A percentile compares a stretch with the other conserved stretches of the same genome.
These are phyloP conservation scores for Hofmannophila pseudospretella DNA, from an alignment of 2,888 invertebrate species.

Conservation along the genomic window DNA sequence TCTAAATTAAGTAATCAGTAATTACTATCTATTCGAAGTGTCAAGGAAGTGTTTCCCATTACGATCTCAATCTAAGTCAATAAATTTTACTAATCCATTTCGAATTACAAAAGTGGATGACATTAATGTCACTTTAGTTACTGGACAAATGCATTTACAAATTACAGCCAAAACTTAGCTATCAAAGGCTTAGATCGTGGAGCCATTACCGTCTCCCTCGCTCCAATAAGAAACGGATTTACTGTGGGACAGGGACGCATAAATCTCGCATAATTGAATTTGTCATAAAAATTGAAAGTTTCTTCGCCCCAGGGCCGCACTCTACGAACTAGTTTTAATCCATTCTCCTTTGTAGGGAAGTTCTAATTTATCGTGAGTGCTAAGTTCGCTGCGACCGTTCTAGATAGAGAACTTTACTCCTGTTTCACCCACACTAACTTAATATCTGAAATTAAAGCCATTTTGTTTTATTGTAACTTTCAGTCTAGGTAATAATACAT, in stretches of 20 bases:
- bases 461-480: slow-evolving; percentile 26
- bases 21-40: no score
- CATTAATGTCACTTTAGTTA: slow-evolving; percentile 35
- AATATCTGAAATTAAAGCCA: slow-evolving; percentile 46
- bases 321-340: slow-evolving; percentile 72
- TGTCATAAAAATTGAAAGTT: slow-evolving; percentile 77
- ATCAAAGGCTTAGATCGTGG: slow-evolving; percentile 40
- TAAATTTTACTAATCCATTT: slow-evolving; percentile 14
- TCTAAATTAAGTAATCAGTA: no score
- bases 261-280: slow-evolving; percentile 71
- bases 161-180: slow-evolving; percentile 44
- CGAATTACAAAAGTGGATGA: slow-evolving; percentile 24
- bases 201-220: slow-evolving; percentile 34
- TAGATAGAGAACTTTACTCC: slow-evolving; percentile 56
- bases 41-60: no score
- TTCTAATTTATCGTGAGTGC: slow-evolving; percentile 76
- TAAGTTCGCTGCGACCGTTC: slow-evolving; percentile 62
- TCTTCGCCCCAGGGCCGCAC: slow-evolving; percentile 55
- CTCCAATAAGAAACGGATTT: slow-evolving; percentile 40
- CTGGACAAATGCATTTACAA: slow-evolving; percentile 41
- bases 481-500: no score
- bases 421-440: slow-evolving; percentile 53
- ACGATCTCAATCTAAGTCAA: no score
- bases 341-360: slow-evolving; percentile 70
- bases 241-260: slow-evolving; percentile 47